Evolutionary conservation across 2,113 vertebrate genomes (phyloP).

Genomic region (Zeus faber): DNA sequence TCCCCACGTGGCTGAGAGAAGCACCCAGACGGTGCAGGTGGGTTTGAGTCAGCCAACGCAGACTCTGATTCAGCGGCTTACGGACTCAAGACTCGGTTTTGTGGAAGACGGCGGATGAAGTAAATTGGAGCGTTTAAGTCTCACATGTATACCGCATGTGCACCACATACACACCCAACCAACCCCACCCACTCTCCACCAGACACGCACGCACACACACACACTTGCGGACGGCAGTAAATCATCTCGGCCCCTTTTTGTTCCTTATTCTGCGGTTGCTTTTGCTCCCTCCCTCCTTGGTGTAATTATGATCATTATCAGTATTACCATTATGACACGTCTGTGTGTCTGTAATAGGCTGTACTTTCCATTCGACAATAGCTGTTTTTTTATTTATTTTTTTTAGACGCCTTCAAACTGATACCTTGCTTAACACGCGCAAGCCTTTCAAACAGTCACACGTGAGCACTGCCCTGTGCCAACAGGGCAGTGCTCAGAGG

Average conservation of each 20-base stretch:
- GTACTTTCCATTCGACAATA: conserved; percentile 49
- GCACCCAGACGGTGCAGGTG: conserved; percentile 16
- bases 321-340: conserved; percentile 57
- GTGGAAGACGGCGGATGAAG: conserved; percentile 56
- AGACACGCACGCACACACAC: not conserved
- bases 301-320: conserved; percentile 55
- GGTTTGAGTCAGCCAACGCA: no score
- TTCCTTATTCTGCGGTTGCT: conserved; percentile 25
- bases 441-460: no score
- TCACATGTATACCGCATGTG: no score
- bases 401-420: conserved; percentile 27
- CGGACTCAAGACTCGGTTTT: conserved; percentile 52
- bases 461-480: no score
- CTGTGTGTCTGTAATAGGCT: conserved; percentile 45
- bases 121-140: conserved; percentile 35
- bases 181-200: not conserved
- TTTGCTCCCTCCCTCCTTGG: no score
- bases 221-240: conserved; percentile 42
- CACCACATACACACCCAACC: no score
- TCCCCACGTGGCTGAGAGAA: not conserved
- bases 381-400: conserved; percentile 42
- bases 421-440: no score
- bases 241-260: conserved; percentile 51
- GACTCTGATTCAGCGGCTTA: no score
- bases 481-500: no score